Evolutionary conservation across 2,113 vertebrate genomes (phyloP), one percentile per base, ranked within the genome.

Genomic region (Smithornis capensis): DNA sequence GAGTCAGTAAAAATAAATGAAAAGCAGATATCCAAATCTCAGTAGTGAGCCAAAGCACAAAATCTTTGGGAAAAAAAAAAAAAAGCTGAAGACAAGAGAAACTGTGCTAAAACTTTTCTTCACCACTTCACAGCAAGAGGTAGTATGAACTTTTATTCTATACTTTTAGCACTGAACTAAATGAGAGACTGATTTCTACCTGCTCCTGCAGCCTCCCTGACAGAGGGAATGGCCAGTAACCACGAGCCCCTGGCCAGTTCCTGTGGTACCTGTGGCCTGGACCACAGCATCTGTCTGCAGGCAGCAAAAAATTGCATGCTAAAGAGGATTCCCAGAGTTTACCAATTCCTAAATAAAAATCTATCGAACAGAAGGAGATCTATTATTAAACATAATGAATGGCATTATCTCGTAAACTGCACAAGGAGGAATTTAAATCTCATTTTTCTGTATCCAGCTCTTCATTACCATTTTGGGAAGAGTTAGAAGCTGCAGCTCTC

Each of bases 391-490:
- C 67, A 59, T 64, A 76, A 91, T 85, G 78, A 92, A 79, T 45
- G 7, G 33, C n/a, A 56, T 85, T 79, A 71, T 62, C 74, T 90
- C 60, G 65, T 52, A 82, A 90, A 87, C n/a, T 65, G 75, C 57
- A 64, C 70, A 57, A 45, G 59, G 42, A 86, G 63, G 79, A 90
- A 88, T 77, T 87, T 69, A 67, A 92, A 83, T 53, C 67, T 88
- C 23, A 8, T 86, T 90, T 95, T 76, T 77, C 71, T 62, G 63
- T 60, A 92, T 69, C 92, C 52, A 84, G 78, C 28, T 88, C 59
- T 92, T 94, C 92, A 94, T 74, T 80, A 55, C 45, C 63, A 65
- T 77, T 94, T 92, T 55, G 90, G 87, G 92, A 89, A 85, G 88
- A 95, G 55, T 90, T 86, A 74, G 75, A 74, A 92, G 35, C 60